Percentiles rank a stretch among this genome's conserved stretches.
Evolutionary conservation across 2,888 invertebrate genomes (phyloP).

Genomic region (Drosophila picticornis): DNA sequence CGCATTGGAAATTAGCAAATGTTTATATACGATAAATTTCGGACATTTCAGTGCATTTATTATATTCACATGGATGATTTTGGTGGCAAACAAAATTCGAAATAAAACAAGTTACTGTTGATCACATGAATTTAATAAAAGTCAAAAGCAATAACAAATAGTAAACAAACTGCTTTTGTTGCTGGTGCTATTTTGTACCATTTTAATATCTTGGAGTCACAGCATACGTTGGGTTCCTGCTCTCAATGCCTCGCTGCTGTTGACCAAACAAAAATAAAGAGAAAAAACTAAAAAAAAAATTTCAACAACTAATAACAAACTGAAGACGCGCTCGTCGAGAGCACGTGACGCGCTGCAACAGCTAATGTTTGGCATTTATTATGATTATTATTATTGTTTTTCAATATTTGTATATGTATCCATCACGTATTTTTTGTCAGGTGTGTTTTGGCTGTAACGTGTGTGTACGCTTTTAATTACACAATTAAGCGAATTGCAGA

Average conservation of each 20-base stretch:
- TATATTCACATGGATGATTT: conserved; percentile 42
- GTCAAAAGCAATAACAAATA: conserved; percentile 44
- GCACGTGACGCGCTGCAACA: conserved; percentile 66
- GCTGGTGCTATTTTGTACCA: conserved; percentile 4
- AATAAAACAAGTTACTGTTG: conserved; percentile 43
- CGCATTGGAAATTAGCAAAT: conserved; percentile 70
- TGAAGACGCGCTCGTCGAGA: conserved; percentile 49
- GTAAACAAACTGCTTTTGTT: conserved; percentile 67
- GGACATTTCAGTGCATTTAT: conserved; percentile 60
- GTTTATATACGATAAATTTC: conserved; percentile 34
- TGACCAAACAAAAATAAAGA: conserved; percentile 11
- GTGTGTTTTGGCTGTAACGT: conserved; percentile 21
- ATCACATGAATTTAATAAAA: conserved; percentile 68
- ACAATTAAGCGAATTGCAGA: conserved; percentile 64
- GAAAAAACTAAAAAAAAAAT: conserved; percentile 8
- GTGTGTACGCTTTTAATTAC: background rate
- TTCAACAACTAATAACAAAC: conserved; percentile 18
- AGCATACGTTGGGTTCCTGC: conserved; percentile 56
- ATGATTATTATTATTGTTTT: conserved; percentile 2
- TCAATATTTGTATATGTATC: background rate
- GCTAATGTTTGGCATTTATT: conserved; percentile 40
- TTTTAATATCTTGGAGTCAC: conserved; percentile 17
- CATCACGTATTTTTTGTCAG: conserved; percentile 6
- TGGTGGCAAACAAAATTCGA: conserved; percentile 22
- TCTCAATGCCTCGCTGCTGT: conserved; percentile 37